Base-by-base conservation (phyloP, 2,113 vertebrate species). In the Nestor notabilis region DNA sequence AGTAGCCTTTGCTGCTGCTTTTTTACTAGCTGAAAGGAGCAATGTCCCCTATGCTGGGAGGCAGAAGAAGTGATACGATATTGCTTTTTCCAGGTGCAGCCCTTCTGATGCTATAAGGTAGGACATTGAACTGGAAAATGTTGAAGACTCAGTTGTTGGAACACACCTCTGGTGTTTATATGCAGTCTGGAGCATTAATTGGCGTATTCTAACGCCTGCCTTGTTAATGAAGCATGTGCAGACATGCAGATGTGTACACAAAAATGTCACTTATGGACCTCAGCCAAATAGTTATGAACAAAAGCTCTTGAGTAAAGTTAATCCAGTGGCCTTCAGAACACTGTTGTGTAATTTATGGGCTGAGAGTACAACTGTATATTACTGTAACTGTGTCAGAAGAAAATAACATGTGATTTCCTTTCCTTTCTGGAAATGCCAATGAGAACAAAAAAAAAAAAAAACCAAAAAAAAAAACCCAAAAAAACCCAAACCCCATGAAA, bases 401-500 rank as follows among this genome's bases (percentile, higher is more conserved):
- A 93, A 96, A 64, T 75, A 55, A 95, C 14, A 5, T 39, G 81
- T n/a, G 27, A 46, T 90, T 95, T 97, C 23, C 41, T 90, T 95
- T 97, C 23, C 41, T 91, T 82, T 92, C 52, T 90, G 39, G 41
- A 96, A 94, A 94, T 84, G 41, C 16, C 74, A 86, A 10, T 10
- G 8, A 49, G 63, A 95, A 78, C 6, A 1, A 76, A 83, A 86
- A 77, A 65, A 21, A 52, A 29, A 52, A 15, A 16, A 28, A 52
- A 31, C 17, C 16, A 47, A 21, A 11, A 11, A 47, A 47, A 47
- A 47, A 47, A 49, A 43, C 6, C 43, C 43, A 6, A 43, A 13
- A 43, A 43, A 43, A 43, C 43, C 17, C 43, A 44, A 44, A 7
- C 3, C 5, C 47, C n/a, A n/a, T 64, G 63, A 69, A 55, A 60